Evolutionary conservation across 2,113 vertebrate genomes (phyloP).

Genomic region (Spizaetus ornatus): DNA sequence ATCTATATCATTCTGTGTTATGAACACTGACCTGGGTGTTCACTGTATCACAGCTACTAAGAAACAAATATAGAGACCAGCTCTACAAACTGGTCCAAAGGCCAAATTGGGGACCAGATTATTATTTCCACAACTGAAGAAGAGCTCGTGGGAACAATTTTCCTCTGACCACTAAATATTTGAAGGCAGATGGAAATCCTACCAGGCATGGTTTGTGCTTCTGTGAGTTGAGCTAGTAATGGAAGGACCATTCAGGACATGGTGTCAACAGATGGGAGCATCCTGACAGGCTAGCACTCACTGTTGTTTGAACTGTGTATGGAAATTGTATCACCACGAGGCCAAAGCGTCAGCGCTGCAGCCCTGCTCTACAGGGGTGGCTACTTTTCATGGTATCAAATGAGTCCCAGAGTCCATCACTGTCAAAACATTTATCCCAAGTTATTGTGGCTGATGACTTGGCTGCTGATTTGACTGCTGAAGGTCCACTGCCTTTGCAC

Average conservation of each 20-base stretch:
- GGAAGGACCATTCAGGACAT: rapidly evolving
- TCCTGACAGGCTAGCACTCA: neutral
- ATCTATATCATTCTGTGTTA: neutral
- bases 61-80: neutral
- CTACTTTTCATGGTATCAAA: neutral
- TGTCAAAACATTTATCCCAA: neutral
- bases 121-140: neutral
- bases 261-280: neutral
- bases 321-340: neutral
- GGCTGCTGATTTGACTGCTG: neutral
- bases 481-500: neutral
- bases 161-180: neutral
- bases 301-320: neutral
- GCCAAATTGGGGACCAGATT: neutral
- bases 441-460: neutral
- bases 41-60: neutral
- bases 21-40: neutral
- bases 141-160: neutral
- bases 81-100: neutral
- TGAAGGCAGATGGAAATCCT: neutral
- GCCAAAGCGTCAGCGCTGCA: neutral
- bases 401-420: neutral
- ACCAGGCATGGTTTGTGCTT: neutral
- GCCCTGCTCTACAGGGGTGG: neutral
- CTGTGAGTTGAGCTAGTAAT: neutral